Evolutionary conservation across 2,888 invertebrate species (phyloP).

Genomic region (Drosophila conformis): DNA sequence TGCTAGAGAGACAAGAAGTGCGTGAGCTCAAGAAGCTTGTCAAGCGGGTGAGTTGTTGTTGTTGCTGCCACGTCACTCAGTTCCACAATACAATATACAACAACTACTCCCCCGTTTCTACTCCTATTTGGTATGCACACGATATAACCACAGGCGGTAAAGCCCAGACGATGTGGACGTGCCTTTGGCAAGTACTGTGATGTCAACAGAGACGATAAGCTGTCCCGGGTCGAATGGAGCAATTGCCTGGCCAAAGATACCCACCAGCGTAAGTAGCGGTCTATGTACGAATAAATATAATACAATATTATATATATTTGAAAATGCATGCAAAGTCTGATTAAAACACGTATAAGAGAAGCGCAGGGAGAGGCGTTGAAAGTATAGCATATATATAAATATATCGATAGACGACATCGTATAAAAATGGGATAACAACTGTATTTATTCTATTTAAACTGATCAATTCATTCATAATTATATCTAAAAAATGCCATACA

Average conservation of each 20-base stretch:
- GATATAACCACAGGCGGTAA: constrained; percentile 87
- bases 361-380: constrained; percentile 3
- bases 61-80: constrained; percentile 26
- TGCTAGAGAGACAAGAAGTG: constrained; percentile 93
- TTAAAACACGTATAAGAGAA: background rate
- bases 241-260: constrained; percentile 93
- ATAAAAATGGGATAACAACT: background rate
- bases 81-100: constrained; percentile 7
- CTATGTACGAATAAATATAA: background rate
- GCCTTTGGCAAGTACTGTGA: constrained; percentile 96
- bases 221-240: constrained; percentile 93
- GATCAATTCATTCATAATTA: background rate
- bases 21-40: constrained; percentile 92
- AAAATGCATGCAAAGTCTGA: constrained; percentile 6
- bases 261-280: constrained; percentile 91
- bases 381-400: too few species aligned
- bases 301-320: background rate
- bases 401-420: background rate
- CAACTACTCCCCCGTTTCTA: constrained; percentile 26
- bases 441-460: background rate
- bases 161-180: constrained; percentile 95
- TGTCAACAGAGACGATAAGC: constrained; percentile 91
- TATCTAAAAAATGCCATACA: background rate
- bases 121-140: constrained; percentile 48
- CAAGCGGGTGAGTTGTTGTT: constrained; percentile 87